Conservation (phyloP, 2,113 vertebrate genomes). For the Dendropsophus ebraccatus region DNA sequence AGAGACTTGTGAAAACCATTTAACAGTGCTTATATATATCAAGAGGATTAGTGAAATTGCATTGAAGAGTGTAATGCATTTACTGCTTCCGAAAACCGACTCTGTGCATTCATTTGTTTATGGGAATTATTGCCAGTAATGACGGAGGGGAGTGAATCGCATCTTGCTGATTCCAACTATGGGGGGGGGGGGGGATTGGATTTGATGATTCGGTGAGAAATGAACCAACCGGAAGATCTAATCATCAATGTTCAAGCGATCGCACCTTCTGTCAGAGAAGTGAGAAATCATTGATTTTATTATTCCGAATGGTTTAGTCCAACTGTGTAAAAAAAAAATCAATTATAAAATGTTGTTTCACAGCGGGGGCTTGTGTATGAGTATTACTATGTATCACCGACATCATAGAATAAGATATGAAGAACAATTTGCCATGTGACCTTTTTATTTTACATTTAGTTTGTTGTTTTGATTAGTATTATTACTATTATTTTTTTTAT, state of each 20-base stretch:
- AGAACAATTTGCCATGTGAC: neutral
- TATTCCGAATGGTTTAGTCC: neutral
- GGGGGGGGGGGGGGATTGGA: neutral
- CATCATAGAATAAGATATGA: neutral
- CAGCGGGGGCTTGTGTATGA: neutral
- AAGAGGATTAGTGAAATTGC: neutral
- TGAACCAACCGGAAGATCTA: neutral
- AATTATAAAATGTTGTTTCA: neutral
- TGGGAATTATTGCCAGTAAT: conserved; percentile 7
- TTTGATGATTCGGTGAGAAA: neutral
- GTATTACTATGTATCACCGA: neutral
- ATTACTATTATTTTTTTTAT: too few species aligned
- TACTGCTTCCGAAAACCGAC: neutral
- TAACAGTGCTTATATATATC: conserved; percentile 26
- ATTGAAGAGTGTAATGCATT: neutral
- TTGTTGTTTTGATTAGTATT: too few species aligned
- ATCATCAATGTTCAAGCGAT: neutral
- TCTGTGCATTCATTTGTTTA: neutral
- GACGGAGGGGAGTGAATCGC: neutral
- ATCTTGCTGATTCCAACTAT: neutral
- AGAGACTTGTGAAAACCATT: conserved; percentile 22
- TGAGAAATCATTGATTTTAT: neutral
- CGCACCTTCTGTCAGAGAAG: neutral
- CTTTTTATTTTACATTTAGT: too few species aligned
- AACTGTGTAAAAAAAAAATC: neutral